Percentiles rank a stretch among this genome's conserved stretches.
phyloP scores from a whole-genome alignment of 2,113 vertebrate genomes.

The Anarrhichthys ocellatus region DNA sequence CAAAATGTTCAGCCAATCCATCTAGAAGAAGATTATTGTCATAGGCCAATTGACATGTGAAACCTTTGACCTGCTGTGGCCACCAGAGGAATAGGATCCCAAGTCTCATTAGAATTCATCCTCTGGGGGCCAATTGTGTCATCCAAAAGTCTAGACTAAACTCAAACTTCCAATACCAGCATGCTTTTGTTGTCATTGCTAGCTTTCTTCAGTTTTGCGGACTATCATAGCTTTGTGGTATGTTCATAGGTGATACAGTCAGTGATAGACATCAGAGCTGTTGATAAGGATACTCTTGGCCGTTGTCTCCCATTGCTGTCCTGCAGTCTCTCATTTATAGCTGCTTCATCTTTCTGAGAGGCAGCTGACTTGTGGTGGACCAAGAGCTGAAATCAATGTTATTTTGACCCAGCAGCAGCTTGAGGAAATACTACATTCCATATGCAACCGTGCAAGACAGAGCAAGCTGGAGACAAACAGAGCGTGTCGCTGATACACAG shows the following conservation, averaged over 20 bases:
- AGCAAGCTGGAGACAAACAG: slow-evolving; percentile 33
- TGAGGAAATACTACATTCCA: slow-evolving; percentile 33
- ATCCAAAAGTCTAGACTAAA: background rate
- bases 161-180: background rate
- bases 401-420: slow-evolving; percentile 35
- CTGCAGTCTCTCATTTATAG: background rate
- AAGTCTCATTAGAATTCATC: background rate
- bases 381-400: slow-evolving; percentile 39
- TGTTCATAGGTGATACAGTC: background rate
- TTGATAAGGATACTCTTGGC: background rate
- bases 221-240: background rate
- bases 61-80: background rate
- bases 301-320: background rate
- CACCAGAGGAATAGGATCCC: background rate
- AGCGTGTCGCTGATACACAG: background rate
- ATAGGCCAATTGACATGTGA: background rate
- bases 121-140: background rate
- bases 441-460: slow-evolving; percentile 7
- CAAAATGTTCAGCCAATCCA: background rate
- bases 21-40: background rate
- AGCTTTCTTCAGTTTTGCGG: background rate
- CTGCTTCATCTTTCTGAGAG: slow-evolving; percentile 11
- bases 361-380: background rate
- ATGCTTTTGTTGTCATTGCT: background rate
- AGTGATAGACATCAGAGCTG: background rate